Evolutionary conservation across 2,797 vertebrate species (phyloP), one percentile per base, ranked within the genome.

Genomic region (Schizothorax lantsangensis): DNA sequence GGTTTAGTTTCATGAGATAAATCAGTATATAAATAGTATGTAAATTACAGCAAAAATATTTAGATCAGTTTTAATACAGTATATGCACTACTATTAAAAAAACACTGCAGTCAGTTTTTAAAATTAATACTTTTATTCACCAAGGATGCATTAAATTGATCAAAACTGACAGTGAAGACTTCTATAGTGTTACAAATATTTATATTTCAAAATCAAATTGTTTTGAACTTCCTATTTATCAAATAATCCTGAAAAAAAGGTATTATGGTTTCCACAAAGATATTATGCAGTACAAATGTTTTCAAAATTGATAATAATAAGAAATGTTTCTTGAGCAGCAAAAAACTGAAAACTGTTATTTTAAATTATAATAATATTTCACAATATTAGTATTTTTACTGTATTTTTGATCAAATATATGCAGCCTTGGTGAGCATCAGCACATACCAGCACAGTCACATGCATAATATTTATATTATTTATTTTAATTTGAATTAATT

Each of bases 1-100:
- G 33, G 14, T 83, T 59, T 30, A 45, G 49, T 73, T 83, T 83
- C 69, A 73, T 57, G 54, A 73, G n/a, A 73, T 62, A 62, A 47
- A 64, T 75, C 19, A 1, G 19, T 45, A 23, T 23, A 33, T 33
- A 73, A 57, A 54, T 38, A 15, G 33, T 17, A 36, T n/a, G 43
- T 81, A 14, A 68, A 21, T n/a, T 23, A 14, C 17, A 33, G 12
- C 0, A 19, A 3, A 40, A 2, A 43, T 11, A 30, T 40, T 78
- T 59, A 2, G 4, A 79, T 43, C 2, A 19, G 7, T 21, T 66
- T 66, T 36, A 21, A 36, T 4, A 36, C 62, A 6, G 12, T 14
- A 6, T 4, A 73, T 5, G 26, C 40, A 4, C 11, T 72, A 72
- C 3, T 9, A 33, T 75, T 49, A 5, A 33, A 21, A 49, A 21